Base-by-base conservation (phyloP, 2,888 invertebrate genomes). In the Eutolmus rufibarbis region DNA sequence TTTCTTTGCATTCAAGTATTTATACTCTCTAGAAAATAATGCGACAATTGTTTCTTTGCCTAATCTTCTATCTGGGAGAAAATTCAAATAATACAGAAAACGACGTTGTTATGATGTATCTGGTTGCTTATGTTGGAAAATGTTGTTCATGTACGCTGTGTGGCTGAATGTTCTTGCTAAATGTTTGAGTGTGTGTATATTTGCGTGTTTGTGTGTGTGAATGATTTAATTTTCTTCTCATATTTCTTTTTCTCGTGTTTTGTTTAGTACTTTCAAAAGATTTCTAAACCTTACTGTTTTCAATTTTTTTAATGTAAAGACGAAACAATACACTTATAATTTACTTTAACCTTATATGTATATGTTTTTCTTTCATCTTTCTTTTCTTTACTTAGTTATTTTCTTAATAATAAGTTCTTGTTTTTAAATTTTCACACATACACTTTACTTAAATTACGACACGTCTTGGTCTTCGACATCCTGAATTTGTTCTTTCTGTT, bases 381-480 rank as follows among this genome's bases (percentile, higher is more conserved):
- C 92, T 92, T 93, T 92, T 92, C 91, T 93, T 93, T 89, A 88
- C 88, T 88, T 89, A 88, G 93, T 92, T 93, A 92, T 92, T 93
- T 88, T 88, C 86, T 86, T 88, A 87, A 91, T 91, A 85, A 74
- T 85, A 85, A 85, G 74, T 74, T 85, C 74, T 85, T 85, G 43
- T 85, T 85, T 85, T 85, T 34, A 85, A 34, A 85, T 85, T 85
- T 91, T 91, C 92, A 88, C 88, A 88, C 89, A 90, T 89, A 89
- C 91, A 91, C 91, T 91, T 92, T 92, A 91, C 91, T 92, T 92
- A 92, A 94, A 95, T 97, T 97, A 97, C 96, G 97, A 97, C 94
- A 97, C 97, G 94, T 98, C 98, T 94, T 98, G 97, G 94, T 97
- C 97, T 93, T 98, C 98, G 92, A 96, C 97, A 93, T 98, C 98